Evolutionary conservation across 2,113 vertebrate species (phyloP).

Genomic region (Porphyrio hochstetteri): DNA sequence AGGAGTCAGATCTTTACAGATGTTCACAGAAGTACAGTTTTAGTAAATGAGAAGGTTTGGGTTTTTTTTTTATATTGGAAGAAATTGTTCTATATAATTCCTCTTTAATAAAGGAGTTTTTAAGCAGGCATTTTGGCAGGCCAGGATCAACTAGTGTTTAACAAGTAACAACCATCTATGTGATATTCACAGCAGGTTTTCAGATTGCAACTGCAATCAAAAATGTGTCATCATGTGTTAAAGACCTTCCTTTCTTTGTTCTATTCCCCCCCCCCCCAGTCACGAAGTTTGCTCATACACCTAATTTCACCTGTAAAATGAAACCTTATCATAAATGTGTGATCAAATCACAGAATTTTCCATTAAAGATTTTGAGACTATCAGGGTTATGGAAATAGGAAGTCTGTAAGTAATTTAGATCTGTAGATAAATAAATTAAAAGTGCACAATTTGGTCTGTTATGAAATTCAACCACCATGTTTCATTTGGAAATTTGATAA

Average conservation of each 20-base stretch:
- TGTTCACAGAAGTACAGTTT: background rate
- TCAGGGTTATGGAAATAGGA: background rate
- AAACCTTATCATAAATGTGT: background rate
- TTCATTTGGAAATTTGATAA: background rate
- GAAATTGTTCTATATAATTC: background rate
- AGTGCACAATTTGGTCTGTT: background rate
- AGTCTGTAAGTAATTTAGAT: background rate
- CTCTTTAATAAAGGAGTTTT: background rate
- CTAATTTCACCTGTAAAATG: background rate
- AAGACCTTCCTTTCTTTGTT: background rate
- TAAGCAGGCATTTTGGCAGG: background rate
- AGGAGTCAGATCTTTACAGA: background rate
- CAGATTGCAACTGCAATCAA: background rate
- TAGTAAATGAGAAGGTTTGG: no score
- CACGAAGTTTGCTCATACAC: background rate
- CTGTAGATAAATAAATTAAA: background rate
- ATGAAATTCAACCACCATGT: background rate
- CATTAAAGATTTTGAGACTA: background rate
- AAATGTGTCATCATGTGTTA: background rate
- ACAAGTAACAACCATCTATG: background rate
- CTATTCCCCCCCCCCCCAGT: accelerated
- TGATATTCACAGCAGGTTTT: background rate
- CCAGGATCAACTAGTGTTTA: background rate
- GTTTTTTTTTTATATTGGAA: background rate
- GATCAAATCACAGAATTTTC: background rate